Evolutionary conservation across 2,888 invertebrate genomes (phyloP), one percentile per base, ranked within the genome.

Genomic region (Mantis religiosa): DNA sequence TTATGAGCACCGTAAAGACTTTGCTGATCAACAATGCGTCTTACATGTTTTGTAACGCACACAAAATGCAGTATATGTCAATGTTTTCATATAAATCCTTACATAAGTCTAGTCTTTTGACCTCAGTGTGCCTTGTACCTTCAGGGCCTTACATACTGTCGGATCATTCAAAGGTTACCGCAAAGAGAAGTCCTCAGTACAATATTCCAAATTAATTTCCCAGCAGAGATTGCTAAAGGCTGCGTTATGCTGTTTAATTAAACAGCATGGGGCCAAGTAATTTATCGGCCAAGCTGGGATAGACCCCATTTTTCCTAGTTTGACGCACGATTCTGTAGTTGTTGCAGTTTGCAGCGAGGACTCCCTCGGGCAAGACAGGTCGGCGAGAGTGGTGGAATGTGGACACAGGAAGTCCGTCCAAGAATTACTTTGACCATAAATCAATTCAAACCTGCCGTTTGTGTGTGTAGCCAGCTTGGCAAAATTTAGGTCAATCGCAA

Each of bases 341-440:
- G 54, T 25, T 71, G 54, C 54, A 71, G 54, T 71, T 71, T 71
- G 54, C 54, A 71, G 54, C 54, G 54, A 71, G 25, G 54, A 71
- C 54, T 15, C 54, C 54, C 54, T 15, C 54, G 25, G 54, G 54
- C 54, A 25, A 71, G 25, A 25, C 54, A 71, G 25, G 34, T 30
- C 84, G 3, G 25, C 41, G 84, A 15, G 47, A 54, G 47, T 47
- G 85, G 14, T 85, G 85, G 85, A 47, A 85, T 85, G 85, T 85
- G 47, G n/a, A 85, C 41, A 41, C 85, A 85, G 85, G 85, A 85
- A 85, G 27, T 85, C 85, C 85, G 85, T 47, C 85, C 54, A 71
- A 71, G 54, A 71, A 71, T 71, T 71, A 25, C 54, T 71, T 71
- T 27, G 30, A 41, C 25, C 34, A 34, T 34, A 84, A 84, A 84